Percentiles rank a stretch among this genome's conserved stretches.
These are phyloP conservation scores for Murina feae DNA, from an alignment of 2,113 vertebrate genomes.

Conservation along the genomic window DNA sequence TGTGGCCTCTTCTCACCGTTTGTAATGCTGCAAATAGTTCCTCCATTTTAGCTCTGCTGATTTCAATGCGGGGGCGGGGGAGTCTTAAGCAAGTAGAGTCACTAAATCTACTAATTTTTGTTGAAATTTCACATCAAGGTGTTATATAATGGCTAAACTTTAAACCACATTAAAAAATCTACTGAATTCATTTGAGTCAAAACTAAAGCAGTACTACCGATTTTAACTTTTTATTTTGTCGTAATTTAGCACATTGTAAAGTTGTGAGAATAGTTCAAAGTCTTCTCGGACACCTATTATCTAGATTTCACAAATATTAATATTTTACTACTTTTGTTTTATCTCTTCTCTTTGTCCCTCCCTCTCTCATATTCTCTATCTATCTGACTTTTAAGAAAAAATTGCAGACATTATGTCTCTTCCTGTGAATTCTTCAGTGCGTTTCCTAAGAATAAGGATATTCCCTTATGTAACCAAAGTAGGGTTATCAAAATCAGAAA, in stretches of 20 bases:
- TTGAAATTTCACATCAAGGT: constrained; percentile 6
- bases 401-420: background rate
- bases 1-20: background rate
- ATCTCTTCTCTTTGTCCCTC: background rate
- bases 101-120: constrained; percentile 3
- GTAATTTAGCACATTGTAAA: constrained; percentile 18
- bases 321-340: constrained; percentile 13
- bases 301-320: background rate
- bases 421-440: background rate
- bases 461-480: background rate
- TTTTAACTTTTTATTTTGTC: constrained; percentile 61
- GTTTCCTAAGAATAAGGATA: background rate
- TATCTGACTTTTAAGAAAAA: constrained; percentile 1
- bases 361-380: background rate
- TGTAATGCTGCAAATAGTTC: background rate
- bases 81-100: constrained; percentile 1
- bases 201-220: constrained; percentile 32
- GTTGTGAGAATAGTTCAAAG: background rate
- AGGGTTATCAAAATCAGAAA: background rate
- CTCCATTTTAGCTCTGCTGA: background rate
- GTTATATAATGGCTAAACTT: constrained; percentile 32
- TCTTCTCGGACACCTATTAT: constrained; percentile 12
- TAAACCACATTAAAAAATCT: constrained; percentile 22
- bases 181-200: constrained; percentile 46
- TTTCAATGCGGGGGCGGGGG: background rate